Evolutionary conservation across 2,797 vertebrate genomes (phyloP), one percentile per base, ranked within the genome.

Genomic region (Sebastes diaconus): DNA sequence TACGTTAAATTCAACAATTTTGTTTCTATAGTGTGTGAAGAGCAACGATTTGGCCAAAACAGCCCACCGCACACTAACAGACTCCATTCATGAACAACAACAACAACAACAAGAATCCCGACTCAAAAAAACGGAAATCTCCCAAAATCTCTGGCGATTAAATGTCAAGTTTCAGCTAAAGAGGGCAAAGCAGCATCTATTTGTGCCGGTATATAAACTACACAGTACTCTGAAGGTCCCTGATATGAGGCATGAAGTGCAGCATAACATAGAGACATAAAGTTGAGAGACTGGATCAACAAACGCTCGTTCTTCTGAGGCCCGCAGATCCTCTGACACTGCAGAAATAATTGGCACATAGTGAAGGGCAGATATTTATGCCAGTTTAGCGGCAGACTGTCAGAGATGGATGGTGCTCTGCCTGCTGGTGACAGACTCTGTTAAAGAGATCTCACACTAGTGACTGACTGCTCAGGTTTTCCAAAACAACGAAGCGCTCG

Each of bases 301-400:
- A 84, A 63, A 75, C 10, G 60, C 36, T 82, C n/a, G 4, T 73
- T 79, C 64, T 69, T 50, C 46, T 20, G 65, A 86, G 64, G 76
- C 61, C 32, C 10, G 11, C 77, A 29, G 80, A 80, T 87, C 89
- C 84, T 91, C 80, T 89, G 87, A 91, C 83, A 83, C 75, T 75
- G 85, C 85, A 88, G 80, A 82, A 92, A 92, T 89, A 93, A 92
- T 88, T 90, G 90, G 83, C 84, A 86, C 78, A 81, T 81, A 65
- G 81, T 79, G 87, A 88, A 80, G 77, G 83, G 90, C 86, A 90
- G 92, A 88, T 92, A 91, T 93, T 92, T 90, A 92, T 92, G 89
- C 85, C 88, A 88, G 88, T 90, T 92, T 92, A 90, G 91, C 57
- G 3, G 66, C 83, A 81, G 87, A 55, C 80, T 88, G 89, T 90